Conservation (phyloP, 2,888 invertebrate species). For the Sminthurinus aureus region DNA sequence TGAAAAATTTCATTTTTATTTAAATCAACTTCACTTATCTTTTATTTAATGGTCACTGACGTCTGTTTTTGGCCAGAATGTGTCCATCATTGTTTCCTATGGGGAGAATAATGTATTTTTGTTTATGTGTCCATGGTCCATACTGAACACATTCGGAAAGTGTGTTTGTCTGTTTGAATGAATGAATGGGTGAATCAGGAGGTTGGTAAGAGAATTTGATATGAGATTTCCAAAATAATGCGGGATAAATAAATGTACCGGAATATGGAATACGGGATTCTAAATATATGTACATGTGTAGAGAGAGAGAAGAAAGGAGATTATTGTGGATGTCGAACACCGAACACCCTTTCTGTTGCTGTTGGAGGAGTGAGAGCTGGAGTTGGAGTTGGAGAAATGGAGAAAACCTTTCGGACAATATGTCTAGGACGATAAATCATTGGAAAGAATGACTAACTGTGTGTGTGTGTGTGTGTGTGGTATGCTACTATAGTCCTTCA, state of each 20-base stretch:
- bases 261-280: background rate
- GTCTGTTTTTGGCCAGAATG: background rate
- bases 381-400: background rate
- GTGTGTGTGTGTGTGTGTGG: conserved; percentile 7
- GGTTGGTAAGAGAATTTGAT: background rate
- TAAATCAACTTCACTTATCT: background rate
- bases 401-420: conserved; percentile 41
- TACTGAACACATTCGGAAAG: background rate
- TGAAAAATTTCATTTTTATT: too few species aligned
- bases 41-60: background rate
- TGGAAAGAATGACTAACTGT: conserved; percentile 32
- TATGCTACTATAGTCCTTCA: background rate
- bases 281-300: background rate
- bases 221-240: background rate
- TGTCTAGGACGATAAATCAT: conserved; percentile 39
- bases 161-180: background rate
- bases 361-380: background rate
- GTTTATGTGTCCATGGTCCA: background rate
- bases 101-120: background rate
- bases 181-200: background rate
- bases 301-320: conserved; percentile 20
- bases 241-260: background rate
- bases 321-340: conserved; percentile 43
- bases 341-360: conserved; percentile 39
- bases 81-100: background rate